Base-by-base conservation (phyloP, 2,888 invertebrate genomes). In the Dynastes grantii region DNA sequence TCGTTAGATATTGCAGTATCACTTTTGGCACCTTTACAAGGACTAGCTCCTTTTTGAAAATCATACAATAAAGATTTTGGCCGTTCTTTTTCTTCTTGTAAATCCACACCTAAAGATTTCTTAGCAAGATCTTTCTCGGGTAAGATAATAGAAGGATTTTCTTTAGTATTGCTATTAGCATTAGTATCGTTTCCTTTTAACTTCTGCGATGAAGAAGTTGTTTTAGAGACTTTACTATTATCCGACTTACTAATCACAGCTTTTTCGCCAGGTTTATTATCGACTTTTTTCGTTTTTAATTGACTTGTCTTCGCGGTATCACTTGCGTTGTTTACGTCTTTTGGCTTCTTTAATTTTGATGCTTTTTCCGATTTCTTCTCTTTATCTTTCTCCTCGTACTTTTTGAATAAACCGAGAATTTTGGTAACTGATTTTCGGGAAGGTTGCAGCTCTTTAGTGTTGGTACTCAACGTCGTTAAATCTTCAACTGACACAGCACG, bases 331-430 rank as follows among this genome's bases (percentile, higher is more conserved):
- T 51, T 53, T 22, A 76, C 45, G 3, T 79, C 70, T 51, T 78
- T 80, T 3, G 83, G 77, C 76, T 86, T 87, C 53, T 87, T 86
- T 11, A 85, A 84, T 80, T 84, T 86, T 13, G 79, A 51, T 76
- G 86, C 86, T 65, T 85, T 87, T 53, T 82, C 79, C 11, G 58
- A 61, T 61, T 70, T 71, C 71, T 55, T 55, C 0, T 55, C 55
- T 58, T 85, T 77, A 81, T 85, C 71, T 79, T 89, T 84, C 84
- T 89, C 83, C 87, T 95, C 92, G 87, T 92, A 92, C 87, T 94
- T 95, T 83, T 93, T 94, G 83, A 96, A 95, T 2, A 96, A 89
- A 0, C 95, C 95, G 78, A 96, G 88, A 64, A 96, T 95, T 84
- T 92, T 92, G 0, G 95, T 95, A 2, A 94, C 93, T 11, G 93